Conservation (phyloP, 2,888 invertebrate species). For the Limnephilus rhombicus region DNA sequence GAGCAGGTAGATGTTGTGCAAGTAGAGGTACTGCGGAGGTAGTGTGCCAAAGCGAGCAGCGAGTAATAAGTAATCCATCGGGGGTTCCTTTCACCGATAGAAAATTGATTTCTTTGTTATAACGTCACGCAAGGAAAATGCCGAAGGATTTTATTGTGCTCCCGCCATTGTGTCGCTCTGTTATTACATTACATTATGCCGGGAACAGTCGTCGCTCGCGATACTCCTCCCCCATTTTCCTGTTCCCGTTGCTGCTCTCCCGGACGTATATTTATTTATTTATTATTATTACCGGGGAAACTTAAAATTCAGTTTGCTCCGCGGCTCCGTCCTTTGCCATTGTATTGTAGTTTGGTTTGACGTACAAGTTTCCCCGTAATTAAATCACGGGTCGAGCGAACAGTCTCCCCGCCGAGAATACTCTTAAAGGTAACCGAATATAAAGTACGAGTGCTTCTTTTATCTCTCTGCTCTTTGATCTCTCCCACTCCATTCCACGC, state of each 20-base stretch:
- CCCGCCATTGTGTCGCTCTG: slow-evolving; percentile 44
- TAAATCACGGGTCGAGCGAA: slow-evolving; percentile 32
- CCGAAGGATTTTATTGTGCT: slow-evolving; percentile 53
- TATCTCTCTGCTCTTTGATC: slow-evolving; percentile 28
- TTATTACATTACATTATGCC: slow-evolving; percentile 50
- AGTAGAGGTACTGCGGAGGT: neutral
- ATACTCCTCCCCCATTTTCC: neutral
- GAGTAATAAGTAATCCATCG: slow-evolving; percentile 60
- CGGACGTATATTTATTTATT: slow-evolving; percentile 22
- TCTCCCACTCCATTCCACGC: neutral
- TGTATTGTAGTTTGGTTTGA: slow-evolving; percentile 38
- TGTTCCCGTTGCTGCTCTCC: neutral
- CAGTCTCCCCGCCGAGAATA: neutral
- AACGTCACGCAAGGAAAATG: slow-evolving; percentile 36
- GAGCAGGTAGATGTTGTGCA: neutral
- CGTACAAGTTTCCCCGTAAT: slow-evolving; percentile 52
- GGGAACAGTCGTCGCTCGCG: slow-evolving; percentile 3
- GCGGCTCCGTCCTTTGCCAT: slow-evolving; percentile 42
- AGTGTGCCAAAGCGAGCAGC: neutral
- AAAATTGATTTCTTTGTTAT: slow-evolving; percentile 65
- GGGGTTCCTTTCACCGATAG: slow-evolving; percentile 57
- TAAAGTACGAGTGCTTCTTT: slow-evolving; percentile 33
- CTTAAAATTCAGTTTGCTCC: slow-evolving; percentile 51
- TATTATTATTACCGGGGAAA: slow-evolving; percentile 50
- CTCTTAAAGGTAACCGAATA: slow-evolving; percentile 36